Evolutionary conservation across 2,797 vertebrate genomes (phyloP).

Genomic region (Ptychadena robeensis): DNA sequence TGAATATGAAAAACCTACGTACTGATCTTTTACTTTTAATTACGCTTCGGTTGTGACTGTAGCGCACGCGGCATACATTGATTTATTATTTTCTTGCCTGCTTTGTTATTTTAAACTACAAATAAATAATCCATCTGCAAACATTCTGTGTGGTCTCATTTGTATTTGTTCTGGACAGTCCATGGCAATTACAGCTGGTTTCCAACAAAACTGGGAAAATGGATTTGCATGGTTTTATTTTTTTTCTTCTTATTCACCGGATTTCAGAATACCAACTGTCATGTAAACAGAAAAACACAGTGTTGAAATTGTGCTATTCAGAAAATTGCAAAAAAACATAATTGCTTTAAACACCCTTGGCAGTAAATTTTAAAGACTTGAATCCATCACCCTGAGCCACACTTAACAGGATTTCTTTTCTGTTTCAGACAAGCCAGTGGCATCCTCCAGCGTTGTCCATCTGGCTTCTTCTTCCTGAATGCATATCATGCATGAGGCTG

Average conservation of each 20-base stretch:
- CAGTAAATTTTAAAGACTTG: too few relatives aligned
- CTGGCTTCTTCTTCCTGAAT: too few relatives aligned
- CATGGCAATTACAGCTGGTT: conserved; percentile 24
- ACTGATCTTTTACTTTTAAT: conserved; percentile 59
- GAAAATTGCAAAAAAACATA: too few relatives aligned
- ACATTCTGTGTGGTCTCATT: conserved; percentile 48
- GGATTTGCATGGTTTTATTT: conserved; percentile 29
- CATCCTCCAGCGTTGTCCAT: too few relatives aligned
- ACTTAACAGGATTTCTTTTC: too few relatives aligned
- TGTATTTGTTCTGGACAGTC: conserved; percentile 39
- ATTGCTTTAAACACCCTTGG: too few relatives aligned
- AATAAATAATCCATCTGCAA: conserved; percentile 34
- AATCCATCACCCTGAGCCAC: too few relatives aligned
- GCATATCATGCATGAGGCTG: too few relatives aligned
- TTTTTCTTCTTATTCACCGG: neutral
- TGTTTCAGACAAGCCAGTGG: too few relatives aligned
- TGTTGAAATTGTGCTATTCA: too few relatives aligned
- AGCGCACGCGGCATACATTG: conserved; percentile 42
- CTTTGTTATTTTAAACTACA: conserved; percentile 47
- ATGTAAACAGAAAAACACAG: too few relatives aligned
- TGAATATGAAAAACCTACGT: conserved; percentile 38
- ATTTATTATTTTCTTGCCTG: conserved; percentile 52
- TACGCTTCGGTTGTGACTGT: conserved; percentile 49
- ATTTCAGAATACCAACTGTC: neutral
- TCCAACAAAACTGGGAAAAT: conserved; percentile 5